Evolutionary conservation across 2,797 vertebrate species (phyloP), one percentile per base, ranked within the genome.

Genomic region (Cetoscarus ocellatus): DNA sequence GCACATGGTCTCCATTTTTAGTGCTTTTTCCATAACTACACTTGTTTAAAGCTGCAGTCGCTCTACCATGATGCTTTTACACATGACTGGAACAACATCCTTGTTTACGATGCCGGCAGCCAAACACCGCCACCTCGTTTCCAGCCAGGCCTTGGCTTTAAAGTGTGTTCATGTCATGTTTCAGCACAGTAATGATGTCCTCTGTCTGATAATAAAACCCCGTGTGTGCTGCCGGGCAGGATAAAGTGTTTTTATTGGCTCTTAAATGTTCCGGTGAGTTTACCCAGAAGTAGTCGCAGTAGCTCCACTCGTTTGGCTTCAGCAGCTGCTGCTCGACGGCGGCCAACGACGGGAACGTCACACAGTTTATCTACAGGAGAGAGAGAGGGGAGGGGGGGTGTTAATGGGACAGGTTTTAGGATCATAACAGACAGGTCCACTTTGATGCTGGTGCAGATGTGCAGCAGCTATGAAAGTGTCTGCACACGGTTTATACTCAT

Each of bases 211-310:
- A 42, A n/a, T 44, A 7, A 9, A 4, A 51, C 8, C 8, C 38
- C 18, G 13, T 7, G 15, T 49, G 27, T 36, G 38, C 14, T 34
- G 1, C 1, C 7, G 34, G 8, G n/a, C 18, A 14, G n/a, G 1
- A 49, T 34, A 42, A 14, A 56, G 4, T 17, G 15, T 1, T 57
- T 60, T 19, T 61, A 47, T 3, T 59, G 53, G 1, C 51, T 67
- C 7, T 45, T 51, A 40, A 60, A 57, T 8, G 39, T 38, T n/a
- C 35, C 55, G 44, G 49, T 51, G 48, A 54, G 52, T 71, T 95
- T 95, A 99, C 98, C 98, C 98, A 99, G 88, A 99, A 99, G 91
- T 96, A 98, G 93, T 99, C 98, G n/a, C 98, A 99, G 94, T 99
- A 99, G 93, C 98, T 99, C 98, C 98, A 99, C 75, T 99, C 97